Conservation (phyloP, 2,888 invertebrate genomes). For the Agrypnus murinus region DNA sequence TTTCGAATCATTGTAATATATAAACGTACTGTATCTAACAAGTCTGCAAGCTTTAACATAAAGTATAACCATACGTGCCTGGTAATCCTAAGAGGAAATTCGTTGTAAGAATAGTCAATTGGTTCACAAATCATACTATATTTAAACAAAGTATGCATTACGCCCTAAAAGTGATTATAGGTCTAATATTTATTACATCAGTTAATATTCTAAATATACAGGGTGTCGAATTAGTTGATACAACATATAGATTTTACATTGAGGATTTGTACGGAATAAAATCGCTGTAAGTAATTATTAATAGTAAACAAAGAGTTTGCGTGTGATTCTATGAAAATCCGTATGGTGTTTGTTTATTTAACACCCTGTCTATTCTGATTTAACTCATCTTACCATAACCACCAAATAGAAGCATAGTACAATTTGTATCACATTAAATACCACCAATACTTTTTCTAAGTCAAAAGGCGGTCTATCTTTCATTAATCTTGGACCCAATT, state of each 20-base stretch:
- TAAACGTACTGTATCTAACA: slow-evolving; percentile 80
- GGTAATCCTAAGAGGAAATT: slow-evolving; percentile 76
- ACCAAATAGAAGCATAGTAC: slow-evolving; percentile 61
- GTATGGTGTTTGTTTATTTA: no score
- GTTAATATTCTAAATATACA: no score
- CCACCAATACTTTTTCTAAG: slow-evolving; percentile 75
- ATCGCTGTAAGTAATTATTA: no score
- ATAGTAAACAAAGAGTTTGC: no score
- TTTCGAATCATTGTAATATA: background rate
- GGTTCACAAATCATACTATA: slow-evolving; percentile 77
- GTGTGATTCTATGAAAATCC: no score
- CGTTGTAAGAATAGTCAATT: slow-evolving; percentile 78
- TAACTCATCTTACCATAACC: no score
- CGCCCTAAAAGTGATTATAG: slow-evolving; percentile 36
- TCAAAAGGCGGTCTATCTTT: slow-evolving; percentile 77
- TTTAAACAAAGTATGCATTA: slow-evolving; percentile 43
- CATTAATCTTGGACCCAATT: slow-evolving; percentile 80
- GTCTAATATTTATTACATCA: no score
- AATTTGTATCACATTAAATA: slow-evolving; percentile 81
- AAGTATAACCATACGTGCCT: slow-evolving; percentile 80
- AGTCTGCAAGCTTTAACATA: slow-evolving; percentile 81
- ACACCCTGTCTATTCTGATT: no score
- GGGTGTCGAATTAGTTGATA: no score
- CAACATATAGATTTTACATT: no score
- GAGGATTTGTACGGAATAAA: no score